These are phyloP conservation scores for Apocrypta bakeri DNA, from an alignment of 1,140 invertebrate genomes.

Conservation along the genomic window DNA sequence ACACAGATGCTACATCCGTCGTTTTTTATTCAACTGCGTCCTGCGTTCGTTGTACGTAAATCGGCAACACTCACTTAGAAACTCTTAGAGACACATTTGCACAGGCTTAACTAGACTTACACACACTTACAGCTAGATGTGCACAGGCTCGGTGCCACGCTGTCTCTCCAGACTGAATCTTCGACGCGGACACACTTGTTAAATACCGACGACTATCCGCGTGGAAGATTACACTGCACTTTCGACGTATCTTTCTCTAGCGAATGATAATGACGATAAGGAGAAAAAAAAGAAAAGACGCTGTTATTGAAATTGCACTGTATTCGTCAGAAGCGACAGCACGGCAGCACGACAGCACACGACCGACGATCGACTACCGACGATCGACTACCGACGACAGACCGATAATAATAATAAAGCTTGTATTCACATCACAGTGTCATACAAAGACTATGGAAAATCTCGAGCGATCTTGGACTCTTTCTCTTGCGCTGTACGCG, in stretches of 20 bases:
- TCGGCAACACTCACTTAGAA: too few relatives aligned
- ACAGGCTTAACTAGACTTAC: background rate
- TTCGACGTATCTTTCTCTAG: background rate
- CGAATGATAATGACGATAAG: background rate
- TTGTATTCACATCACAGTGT: background rate
- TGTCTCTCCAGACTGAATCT: background rate
- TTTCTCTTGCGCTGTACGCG: too few relatives aligned
- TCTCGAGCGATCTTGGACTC: background rate
- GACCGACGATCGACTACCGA: too few relatives aligned
- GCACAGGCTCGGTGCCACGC: background rate
- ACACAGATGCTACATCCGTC: background rate
- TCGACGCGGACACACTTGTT: background rate
- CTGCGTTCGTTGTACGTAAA: too few relatives aligned
- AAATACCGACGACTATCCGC: background rate
- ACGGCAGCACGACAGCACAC: too few relatives aligned
- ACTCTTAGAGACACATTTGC: too few relatives aligned
- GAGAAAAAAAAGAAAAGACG: background rate
- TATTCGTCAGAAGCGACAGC: background rate
- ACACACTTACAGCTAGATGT: background rate
- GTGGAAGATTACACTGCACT: background rate
- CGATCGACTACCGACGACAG: too few relatives aligned
- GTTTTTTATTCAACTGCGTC: too few relatives aligned
- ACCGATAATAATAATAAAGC: background rate
- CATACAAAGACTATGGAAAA: background rate
- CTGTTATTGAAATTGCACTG: background rate